phyloP scores from a whole-genome alignment of 2,113 vertebrate genomes.

The Strix aluco region DNA sequence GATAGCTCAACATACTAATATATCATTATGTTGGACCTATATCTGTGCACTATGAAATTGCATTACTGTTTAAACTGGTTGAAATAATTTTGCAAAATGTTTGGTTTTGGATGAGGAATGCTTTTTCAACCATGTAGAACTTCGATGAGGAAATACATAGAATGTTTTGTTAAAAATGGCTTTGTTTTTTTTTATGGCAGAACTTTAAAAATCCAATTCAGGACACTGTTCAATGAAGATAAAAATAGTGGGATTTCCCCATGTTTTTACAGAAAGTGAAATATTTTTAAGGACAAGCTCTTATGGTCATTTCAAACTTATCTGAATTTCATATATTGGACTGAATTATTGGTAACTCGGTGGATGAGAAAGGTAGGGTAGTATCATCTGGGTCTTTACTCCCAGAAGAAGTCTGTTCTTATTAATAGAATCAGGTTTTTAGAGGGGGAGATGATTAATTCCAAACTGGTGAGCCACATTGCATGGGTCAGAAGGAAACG shows the following conservation, averaged over 20 bases:
- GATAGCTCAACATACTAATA: constrained; percentile 10
- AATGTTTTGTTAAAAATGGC: neutral
- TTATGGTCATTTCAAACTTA: neutral
- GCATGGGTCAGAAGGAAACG: neutral
- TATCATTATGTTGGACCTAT: constrained; percentile 7
- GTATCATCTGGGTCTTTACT: neutral
- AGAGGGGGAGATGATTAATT: neutral
- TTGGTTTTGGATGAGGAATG: constrained; percentile 19
- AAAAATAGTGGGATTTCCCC: neutral
- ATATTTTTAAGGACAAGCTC: neutral
- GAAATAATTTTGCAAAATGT: constrained; percentile 16
- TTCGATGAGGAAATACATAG: constrained; percentile 12
- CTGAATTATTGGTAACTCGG: neutral
- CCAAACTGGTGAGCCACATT: neutral
- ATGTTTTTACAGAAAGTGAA: neutral
- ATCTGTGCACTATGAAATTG: neutral
- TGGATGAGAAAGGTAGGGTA: neutral
- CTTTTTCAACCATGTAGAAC: neutral
- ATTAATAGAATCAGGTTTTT: neutral
- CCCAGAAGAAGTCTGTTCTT: neutral
- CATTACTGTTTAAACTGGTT: constrained; percentile 19
- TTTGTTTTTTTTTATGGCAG: neutral
- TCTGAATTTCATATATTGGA: neutral
- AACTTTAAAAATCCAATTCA: neutral
- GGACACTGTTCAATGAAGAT: neutral